Conservation (phyloP, 1,140 invertebrate genomes). For the Drosophila pseudoananassae region DNA sequence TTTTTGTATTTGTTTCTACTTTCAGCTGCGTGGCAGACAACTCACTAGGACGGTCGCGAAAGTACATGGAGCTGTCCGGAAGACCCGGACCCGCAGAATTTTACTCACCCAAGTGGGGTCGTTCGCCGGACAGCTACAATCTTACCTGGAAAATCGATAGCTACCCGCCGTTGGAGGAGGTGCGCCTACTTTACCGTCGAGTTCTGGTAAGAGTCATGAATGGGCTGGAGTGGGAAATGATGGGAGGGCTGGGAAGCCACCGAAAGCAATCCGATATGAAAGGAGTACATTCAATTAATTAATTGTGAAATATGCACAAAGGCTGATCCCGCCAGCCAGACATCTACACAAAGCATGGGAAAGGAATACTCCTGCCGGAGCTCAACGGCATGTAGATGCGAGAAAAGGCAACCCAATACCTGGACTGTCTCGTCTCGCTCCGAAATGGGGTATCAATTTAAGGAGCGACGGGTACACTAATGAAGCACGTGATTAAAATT, state of each 20-base stretch:
- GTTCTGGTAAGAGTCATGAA: slow-evolving; percentile 85
- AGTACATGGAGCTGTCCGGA: slow-evolving; percentile 88
- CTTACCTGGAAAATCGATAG: slow-evolving; percentile 88
- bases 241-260: slow-evolving; percentile 4
- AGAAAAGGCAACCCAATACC: slow-evolving; percentile 25
- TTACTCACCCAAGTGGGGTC: slow-evolving; percentile 86
- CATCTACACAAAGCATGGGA: slow-evolving; percentile 30
- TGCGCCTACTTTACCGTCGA: slow-evolving; percentile 87
- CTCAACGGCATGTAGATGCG: neutral
- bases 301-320: slow-evolving; percentile 41
- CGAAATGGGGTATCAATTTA: slow-evolving; percentile 1
- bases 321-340: slow-evolving; percentile 27
- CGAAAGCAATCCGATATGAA: slow-evolving; percentile 43
- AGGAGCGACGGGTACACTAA: slow-evolving; percentile 42
- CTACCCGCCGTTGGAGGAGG: slow-evolving; percentile 88
- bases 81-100: slow-evolving; percentile 88
- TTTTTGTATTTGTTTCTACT: slow-evolving; percentile 2
- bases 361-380: neutral
- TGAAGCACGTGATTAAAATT: slow-evolving; percentile 69
- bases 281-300: slow-evolving; percentile 40
- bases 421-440: neutral
- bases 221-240: neutral
- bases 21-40: slow-evolving; percentile 89
- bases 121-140: slow-evolving; percentile 86
- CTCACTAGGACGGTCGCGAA: slow-evolving; percentile 87